These are phyloP conservation scores for Polyodon spathula DNA, from an alignment of 2,113 vertebrate species.

Conservation along the genomic window DNA sequence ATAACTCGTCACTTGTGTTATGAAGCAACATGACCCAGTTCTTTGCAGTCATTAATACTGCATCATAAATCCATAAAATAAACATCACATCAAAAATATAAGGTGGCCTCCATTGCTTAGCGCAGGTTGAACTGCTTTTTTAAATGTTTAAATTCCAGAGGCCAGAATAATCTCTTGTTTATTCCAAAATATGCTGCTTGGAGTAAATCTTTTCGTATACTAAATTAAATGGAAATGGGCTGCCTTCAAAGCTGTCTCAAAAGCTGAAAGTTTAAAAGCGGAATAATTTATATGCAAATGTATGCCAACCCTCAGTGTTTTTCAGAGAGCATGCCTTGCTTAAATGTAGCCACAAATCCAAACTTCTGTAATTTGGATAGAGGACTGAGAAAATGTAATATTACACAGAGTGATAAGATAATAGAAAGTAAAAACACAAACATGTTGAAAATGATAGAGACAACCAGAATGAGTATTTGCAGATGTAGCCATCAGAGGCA, in stretches of 20 bases:
- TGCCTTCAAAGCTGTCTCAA: slow-evolving; percentile 30
- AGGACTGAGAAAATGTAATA: neutral
- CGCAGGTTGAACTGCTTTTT: slow-evolving; percentile 2
- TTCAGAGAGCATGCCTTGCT: neutral
- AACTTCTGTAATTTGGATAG: neutral
- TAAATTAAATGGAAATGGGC: slow-evolving; percentile 30
- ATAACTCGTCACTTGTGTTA: slow-evolving; percentile 14
- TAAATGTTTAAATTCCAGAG: slow-evolving; percentile 19
- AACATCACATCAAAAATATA: slow-evolving; percentile 32
- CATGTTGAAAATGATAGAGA: neutral
- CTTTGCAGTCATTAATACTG: slow-evolving; percentile 28
- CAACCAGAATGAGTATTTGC: neutral
- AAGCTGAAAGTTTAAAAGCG: slow-evolving; percentile 29
- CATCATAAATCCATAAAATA: slow-evolving; percentile 43
- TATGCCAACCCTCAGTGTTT: slow-evolving; percentile 22
- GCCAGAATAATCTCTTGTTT: slow-evolving; percentile 15
- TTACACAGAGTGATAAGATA: neutral
- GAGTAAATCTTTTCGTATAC: slow-evolving; percentile 24
- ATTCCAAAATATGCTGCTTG: slow-evolving; percentile 16
- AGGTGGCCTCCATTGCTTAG: slow-evolving; percentile 9
- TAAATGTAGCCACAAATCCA: neutral
- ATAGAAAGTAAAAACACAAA: neutral
- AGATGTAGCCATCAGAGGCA: neutral
- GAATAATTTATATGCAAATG: slow-evolving; percentile 47
- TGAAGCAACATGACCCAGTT: slow-evolving; percentile 21